Conservation (phyloP, 2,113 vertebrate genomes). For the Crotalus tigris region DNA sequence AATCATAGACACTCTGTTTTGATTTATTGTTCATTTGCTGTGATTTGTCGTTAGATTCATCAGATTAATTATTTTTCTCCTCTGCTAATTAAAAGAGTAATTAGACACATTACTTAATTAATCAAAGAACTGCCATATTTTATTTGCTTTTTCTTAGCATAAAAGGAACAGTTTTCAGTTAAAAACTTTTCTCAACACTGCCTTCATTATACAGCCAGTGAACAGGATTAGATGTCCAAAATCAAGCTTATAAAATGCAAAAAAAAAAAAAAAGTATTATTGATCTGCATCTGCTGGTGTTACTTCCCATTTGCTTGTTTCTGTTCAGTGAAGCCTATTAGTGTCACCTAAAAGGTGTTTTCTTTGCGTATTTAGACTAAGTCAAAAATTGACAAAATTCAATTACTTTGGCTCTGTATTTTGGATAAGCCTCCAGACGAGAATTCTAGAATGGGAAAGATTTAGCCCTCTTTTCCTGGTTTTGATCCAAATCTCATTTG, state of each 20-base stretch:
- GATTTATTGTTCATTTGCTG: constrained; percentile 9
- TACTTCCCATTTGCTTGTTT: background rate
- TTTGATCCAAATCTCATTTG: background rate
- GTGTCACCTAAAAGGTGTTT: background rate
- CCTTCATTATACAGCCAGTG: background rate
- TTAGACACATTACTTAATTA: constrained; percentile 5
- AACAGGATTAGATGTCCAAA: constrained; percentile 4
- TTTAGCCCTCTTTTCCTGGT: background rate
- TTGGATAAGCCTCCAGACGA: background rate
- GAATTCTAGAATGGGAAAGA: background rate
- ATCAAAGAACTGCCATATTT: constrained; percentile 5
- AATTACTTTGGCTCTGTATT: background rate
- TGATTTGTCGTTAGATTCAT: constrained; percentile 17
- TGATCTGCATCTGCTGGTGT: background rate
- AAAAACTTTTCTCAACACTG: background rate
- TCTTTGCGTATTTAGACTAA: background rate
- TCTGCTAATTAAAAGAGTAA: constrained; percentile 3
- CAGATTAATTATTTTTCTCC: constrained; percentile 6
- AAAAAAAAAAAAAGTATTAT: background rate
- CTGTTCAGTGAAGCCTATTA: background rate
- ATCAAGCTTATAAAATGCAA: background rate
- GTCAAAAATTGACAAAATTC: background rate
- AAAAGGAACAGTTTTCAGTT: constrained; percentile 21
- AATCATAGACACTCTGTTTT: background rate
- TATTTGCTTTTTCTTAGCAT: background rate